A percentile compares a stretch with the other conserved stretches of the same genome.
Evolutionary conservation across 2,113 vertebrate genomes (phyloP).

Genomic region (Anoplopoma fimbria): DNA sequence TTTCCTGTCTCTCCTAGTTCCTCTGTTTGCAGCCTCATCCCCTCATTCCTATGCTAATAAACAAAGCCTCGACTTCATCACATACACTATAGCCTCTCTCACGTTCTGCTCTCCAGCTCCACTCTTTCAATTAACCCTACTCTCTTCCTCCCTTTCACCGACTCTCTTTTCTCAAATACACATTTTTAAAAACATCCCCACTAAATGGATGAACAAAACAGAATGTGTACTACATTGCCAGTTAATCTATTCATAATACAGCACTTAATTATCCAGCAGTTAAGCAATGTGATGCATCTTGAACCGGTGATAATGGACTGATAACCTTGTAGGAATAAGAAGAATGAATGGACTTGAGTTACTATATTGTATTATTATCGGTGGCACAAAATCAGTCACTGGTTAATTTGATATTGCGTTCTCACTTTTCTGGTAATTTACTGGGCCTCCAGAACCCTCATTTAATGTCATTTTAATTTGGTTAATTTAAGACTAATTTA

Average conservation of each 20-base stretch:
- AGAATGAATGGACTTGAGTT: slow-evolving; percentile 1
- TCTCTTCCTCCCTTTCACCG: background rate
- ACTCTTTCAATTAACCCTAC: slow-evolving; percentile 41
- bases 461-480: slow-evolving; percentile 19
- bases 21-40: slow-evolving; percentile 37
- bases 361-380: slow-evolving; percentile 19
- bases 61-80: slow-evolving; percentile 26
- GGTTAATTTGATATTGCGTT: background rate
- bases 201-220: background rate
- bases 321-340: slow-evolving; percentile 10
- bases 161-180: slow-evolving; percentile 9
- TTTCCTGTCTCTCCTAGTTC: slow-evolving; percentile 4
- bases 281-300: slow-evolving; percentile 5
- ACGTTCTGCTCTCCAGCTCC: background rate
- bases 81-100: background rate
- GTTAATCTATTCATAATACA: slow-evolving; percentile 18
- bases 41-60: slow-evolving; percentile 40
- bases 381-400: background rate
- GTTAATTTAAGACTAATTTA: background rate
- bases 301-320: slow-evolving; percentile 3
- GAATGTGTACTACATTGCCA: background rate
- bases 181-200: background rate
- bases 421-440: slow-evolving; percentile 1
- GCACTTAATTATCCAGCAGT: slow-evolving; percentile 21
- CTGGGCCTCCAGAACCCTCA: background rate